Evolutionary conservation across 2,797 vertebrate genomes (phyloP).

Genomic region (Crax fasciolata): DNA sequence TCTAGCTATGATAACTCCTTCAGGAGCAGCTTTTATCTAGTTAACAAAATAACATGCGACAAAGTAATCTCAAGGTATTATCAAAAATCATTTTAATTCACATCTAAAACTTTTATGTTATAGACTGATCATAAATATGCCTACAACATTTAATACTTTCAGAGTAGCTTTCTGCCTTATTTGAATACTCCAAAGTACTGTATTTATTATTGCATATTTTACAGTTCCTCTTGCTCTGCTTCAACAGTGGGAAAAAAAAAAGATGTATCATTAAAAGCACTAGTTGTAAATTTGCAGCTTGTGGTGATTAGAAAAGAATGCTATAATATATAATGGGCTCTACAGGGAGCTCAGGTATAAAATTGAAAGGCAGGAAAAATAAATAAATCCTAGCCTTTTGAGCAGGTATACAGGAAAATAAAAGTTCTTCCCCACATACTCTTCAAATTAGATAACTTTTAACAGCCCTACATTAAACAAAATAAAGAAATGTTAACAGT

Average conservation of each 20-base stretch:
- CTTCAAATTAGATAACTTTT: background rate
- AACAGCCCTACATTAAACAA: background rate
- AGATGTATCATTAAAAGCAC: background rate
- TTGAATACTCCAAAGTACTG: background rate
- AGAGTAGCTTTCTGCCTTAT: background rate
- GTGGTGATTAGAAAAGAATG: background rate
- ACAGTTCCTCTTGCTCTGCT: background rate
- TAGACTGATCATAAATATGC: background rate
- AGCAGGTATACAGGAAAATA: background rate
- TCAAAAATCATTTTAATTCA: background rate
- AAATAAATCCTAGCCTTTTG: background rate
- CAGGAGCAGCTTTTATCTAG: background rate
- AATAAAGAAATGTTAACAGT: background rate
- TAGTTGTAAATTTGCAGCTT: background rate
- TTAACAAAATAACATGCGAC: background rate
- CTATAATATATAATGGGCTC: background rate
- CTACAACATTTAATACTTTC: background rate
- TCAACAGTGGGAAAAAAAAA: background rate
- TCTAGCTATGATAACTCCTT: background rate
- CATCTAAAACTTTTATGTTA: background rate
- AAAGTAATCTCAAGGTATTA: background rate
- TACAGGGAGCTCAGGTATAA: background rate
- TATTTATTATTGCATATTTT: background rate
- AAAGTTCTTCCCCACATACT: background rate
- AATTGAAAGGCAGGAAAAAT: background rate